Evolutionary conservation across 2,113 vertebrate species (phyloP), one percentile per base, ranked within the genome.

Genomic region (Meleagris gallopavo): DNA sequence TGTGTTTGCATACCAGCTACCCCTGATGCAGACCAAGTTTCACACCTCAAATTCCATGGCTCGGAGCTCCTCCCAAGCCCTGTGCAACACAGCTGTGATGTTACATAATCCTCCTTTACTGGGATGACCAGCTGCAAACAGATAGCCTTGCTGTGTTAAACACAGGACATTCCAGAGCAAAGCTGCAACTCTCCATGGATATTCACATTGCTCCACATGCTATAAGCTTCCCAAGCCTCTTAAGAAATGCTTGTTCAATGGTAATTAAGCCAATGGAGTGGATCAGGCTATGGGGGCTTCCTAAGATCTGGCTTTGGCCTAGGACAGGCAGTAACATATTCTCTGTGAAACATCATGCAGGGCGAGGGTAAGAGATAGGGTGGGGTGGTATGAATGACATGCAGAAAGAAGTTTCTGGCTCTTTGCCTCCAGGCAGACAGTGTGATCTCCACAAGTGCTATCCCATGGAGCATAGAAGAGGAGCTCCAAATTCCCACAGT

Each of bases 31-130:
- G 38, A 41, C 15, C 0, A 4, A 91, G 64, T n/a, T 93, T 61
- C 72, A 88, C 75, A 67, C 32, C 69, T 84, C 88, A 80, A 38
- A 86, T 83, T 93, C 69, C 57, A 32, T 90, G 60, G 36, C 50
- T 67, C 66, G 70, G 46, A 80, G 70, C 79, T 86, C 72, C 74
- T 81, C 81, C 67, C 43, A 43, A n/a, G 48, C 88, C 2, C 2
- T n/a, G 38, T 72, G 48, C 85, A 78, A 76, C 81, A 54, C 85
- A 83, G 77, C 80, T 92, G 92, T 64, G 54, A 20, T 32, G 43
- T 88, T 94, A 13, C 65, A 61, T 87, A 86, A 91, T 70, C 48
- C 30, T 29, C 62, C 0, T 73, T 84, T 83, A 27, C 55, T 3
- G 0, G 61, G 54, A 57, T 81, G 60, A 60, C 72, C 11, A 6